A percentile compares a stretch with the other conserved stretches of the same genome.
Conservation (phyloP, 2,797 vertebrate species). For the Denticeps clupeoides region DNA sequence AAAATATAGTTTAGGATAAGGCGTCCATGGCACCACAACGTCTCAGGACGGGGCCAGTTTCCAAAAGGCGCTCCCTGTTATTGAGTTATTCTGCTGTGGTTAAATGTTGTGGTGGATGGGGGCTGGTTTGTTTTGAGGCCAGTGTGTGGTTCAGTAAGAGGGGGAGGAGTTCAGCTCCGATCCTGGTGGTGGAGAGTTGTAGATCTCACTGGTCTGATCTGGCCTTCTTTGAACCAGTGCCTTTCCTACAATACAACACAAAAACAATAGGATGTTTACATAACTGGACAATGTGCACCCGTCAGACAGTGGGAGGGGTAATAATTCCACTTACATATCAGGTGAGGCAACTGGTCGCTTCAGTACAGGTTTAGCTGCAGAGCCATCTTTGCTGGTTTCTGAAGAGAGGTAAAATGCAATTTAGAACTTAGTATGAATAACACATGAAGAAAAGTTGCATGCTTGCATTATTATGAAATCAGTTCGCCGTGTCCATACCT, state of each 20-base stretch:
- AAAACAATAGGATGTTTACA: background rate
- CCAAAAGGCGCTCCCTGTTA: background rate
- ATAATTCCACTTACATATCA: slow-evolving; percentile 54
- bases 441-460: no score
- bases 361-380: slow-evolving; percentile 57
- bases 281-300: background rate
- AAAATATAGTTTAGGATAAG: slow-evolving; percentile 31
- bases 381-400: slow-evolving; percentile 70
- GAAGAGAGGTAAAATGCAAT: slow-evolving; percentile 6
- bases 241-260: slow-evolving; percentile 49
- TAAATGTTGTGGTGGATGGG: slow-evolving; percentile 14
- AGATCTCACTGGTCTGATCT: slow-evolving; percentile 62
- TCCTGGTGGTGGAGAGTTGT: slow-evolving; percentile 14
- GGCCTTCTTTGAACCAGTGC: slow-evolving; percentile 65
- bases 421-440: background rate
- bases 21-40: slow-evolving; percentile 40
- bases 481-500: no score
- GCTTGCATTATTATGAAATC: no score
- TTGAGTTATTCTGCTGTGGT: slow-evolving; percentile 3
- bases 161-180: slow-evolving; percentile 29
- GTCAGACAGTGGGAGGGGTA: background rate
- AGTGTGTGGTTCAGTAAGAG: slow-evolving; percentile 19
- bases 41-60: slow-evolving; percentile 24
- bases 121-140: slow-evolving; percentile 13
- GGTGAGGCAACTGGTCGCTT: slow-evolving; percentile 67